Percentiles rank a stretch among this genome's conserved stretches.
Conservation (phyloP, 2,113 vertebrate genomes). For the Hippocampus abdominalis region DNA sequence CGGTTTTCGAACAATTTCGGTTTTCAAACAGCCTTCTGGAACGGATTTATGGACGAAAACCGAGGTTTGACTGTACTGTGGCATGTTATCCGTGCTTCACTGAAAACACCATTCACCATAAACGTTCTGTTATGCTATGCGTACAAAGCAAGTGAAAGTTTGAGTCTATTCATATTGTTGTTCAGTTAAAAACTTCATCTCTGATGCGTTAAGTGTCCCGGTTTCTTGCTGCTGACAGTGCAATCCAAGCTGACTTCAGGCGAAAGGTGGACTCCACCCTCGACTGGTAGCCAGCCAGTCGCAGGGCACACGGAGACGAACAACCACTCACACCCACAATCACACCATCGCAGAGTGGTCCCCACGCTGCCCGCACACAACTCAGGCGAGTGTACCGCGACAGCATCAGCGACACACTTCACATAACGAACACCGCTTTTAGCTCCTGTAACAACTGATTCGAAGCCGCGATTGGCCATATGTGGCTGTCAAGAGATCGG, state of each 20-base stretch:
- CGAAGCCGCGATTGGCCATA: conserved; percentile 34
- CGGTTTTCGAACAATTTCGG: no score
- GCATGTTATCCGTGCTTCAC: neutral
- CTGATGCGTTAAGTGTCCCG: neutral
- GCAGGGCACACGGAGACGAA: no score
- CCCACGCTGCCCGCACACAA: no score
- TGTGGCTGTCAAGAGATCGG: conserved; percentile 25
- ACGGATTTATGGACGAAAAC: no score
- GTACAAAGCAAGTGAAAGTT: neutral
- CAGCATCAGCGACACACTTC: neutral
- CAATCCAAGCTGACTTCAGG: neutral
- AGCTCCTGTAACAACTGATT: neutral
- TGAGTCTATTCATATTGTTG: neutral
- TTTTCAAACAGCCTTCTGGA: no score
- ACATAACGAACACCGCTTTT: conserved; percentile 14
- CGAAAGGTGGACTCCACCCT: no score
- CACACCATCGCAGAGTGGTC: no score
- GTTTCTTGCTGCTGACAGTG: neutral
- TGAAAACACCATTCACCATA: neutral
- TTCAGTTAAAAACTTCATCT: neutral
- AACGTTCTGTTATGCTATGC: neutral
- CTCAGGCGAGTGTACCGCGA: no score
- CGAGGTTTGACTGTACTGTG: no score
- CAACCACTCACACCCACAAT: no score
- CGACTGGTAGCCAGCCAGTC: no score